Evolutionary conservation across 2,888 invertebrate genomes (phyloP).

Genomic region (Neuroscelio doddi): DNA sequence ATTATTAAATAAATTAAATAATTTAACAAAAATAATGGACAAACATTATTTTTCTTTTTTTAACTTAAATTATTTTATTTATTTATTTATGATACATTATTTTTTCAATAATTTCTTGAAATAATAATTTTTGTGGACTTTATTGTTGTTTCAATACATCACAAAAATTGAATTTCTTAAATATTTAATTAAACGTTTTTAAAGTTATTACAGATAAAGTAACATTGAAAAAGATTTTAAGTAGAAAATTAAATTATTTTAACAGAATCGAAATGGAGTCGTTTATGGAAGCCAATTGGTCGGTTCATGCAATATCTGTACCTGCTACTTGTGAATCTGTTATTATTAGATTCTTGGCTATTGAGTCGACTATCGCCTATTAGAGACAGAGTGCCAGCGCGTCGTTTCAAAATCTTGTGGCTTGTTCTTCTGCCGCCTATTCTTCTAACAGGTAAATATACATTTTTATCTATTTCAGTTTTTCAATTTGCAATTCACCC

Average conservation of each 20-base stretch:
- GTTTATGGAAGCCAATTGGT: constrained; percentile 51
- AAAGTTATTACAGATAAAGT: no score
- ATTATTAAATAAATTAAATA: no score
- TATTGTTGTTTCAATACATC: no score
- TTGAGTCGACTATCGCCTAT: constrained; percentile 58
- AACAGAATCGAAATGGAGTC: constrained; percentile 62
- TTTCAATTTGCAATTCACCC: no score
- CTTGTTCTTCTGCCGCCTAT: constrained; percentile 75
- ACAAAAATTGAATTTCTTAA: background rate
- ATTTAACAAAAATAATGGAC: no score
- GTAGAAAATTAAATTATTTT: constrained; percentile 11
- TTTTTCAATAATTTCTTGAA: no score
- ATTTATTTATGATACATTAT: no score
- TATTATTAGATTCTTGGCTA: constrained; percentile 66
- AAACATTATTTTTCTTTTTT: constrained; percentile 1
- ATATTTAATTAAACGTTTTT: no score
- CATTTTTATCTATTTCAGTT: no score
- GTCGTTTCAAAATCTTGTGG: constrained; percentile 59
- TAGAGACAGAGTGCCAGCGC: constrained; percentile 52
- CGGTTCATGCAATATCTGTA: constrained; percentile 58
- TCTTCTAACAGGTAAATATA: constrained; percentile 76
- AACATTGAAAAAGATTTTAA: no score
- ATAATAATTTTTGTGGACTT: no score
- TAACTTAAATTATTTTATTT: background rate
- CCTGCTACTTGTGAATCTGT: constrained; percentile 58